phyloP scores from a whole-genome alignment of 2,797 vertebrate species.

The Peromyscus attwateri region DNA sequence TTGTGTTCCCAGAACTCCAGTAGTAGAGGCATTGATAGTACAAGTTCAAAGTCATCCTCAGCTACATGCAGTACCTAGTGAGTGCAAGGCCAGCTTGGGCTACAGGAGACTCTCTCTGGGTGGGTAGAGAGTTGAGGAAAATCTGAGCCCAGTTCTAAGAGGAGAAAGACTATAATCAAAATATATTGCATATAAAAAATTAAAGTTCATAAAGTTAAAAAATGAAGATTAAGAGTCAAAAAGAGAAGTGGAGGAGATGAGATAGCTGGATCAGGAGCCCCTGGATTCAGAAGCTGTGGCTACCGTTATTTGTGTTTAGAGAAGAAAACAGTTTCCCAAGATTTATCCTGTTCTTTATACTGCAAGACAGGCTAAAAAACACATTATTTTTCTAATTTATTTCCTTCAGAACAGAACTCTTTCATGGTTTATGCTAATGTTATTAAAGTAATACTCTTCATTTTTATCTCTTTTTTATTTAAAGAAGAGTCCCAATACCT shows the following conservation, averaged over 20 bases:
- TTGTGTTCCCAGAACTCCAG: neutral
- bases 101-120: neutral
- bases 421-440: conserved; percentile 24
- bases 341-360: neutral
- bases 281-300: neutral
- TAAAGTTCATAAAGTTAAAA: neutral
- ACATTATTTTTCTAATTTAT: conserved; percentile 7
- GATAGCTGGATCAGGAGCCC: neutral
- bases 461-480: conserved; percentile 46
- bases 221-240: neutral
- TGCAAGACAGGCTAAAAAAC: neutral
- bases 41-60: neutral
- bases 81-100: neutral
- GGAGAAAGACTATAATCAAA: neutral
- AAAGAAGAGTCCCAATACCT: neutral
- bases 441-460: neutral
- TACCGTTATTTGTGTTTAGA: neutral
- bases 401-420: conserved; percentile 52
- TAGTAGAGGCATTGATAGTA: neutral
- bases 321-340: neutral
- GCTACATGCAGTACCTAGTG: neutral
- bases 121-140: neutral
- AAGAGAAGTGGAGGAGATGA: neutral
- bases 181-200: neutral
- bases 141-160: neutral